Evolutionary conservation across 2,888 invertebrate species (phyloP).

Genomic region (Limnephilus rhombicus): DNA sequence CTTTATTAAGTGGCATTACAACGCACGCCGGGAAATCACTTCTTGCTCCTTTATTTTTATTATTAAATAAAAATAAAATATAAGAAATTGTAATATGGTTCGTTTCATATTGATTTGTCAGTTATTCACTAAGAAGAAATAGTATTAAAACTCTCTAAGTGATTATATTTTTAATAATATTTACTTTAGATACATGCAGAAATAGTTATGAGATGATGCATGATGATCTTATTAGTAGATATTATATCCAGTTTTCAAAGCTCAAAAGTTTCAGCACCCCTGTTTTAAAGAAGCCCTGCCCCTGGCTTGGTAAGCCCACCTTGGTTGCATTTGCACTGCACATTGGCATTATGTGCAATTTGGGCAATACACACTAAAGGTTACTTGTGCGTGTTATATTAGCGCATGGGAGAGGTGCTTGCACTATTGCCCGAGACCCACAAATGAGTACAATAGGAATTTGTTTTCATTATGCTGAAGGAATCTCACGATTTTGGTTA

Average conservation of each 20-base stretch:
- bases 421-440: not conserved
- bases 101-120: no score
- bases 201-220: no score
- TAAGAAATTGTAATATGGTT: no score
- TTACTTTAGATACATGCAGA: no score
- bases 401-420: not conserved
- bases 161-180: no score
- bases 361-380: constrained; percentile 6
- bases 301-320: not conserved
- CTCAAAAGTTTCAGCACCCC: not conserved
- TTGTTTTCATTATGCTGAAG: not conserved
- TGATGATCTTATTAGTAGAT: no score
- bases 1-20: no score
- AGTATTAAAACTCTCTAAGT: no score
- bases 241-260: not conserved
- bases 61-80: no score
- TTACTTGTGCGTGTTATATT: not conserved
- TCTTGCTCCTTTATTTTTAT: no score
- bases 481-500: not conserved
- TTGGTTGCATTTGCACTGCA: not conserved
- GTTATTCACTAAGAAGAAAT: no score
- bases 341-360: not conserved
- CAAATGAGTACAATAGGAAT: not conserved
- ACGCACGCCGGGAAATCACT: no score
- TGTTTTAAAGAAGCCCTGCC: not conserved